A percentile compares a stretch with the other conserved stretches of the same genome.
These are phyloP conservation scores for Saguinus imperator DNA, from an alignment of 2,113 vertebrate species.

Conservation along the genomic window DNA sequence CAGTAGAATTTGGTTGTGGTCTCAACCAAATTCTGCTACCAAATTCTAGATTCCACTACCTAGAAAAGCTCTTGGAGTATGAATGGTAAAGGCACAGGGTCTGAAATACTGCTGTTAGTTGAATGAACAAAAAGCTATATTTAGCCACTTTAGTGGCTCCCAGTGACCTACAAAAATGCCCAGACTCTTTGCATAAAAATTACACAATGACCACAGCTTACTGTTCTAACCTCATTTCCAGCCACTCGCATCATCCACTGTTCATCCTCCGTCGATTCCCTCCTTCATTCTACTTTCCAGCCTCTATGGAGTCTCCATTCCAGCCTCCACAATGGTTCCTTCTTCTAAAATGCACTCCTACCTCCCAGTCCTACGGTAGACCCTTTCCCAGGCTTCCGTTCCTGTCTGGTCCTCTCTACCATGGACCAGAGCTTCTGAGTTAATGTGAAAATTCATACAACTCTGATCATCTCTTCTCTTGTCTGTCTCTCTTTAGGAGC, in stretches of 20 bases:
- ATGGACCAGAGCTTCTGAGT: background rate
- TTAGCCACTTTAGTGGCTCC: background rate
- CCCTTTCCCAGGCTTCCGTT: background rate
- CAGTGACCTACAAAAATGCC: background rate
- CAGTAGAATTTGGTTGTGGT: background rate
- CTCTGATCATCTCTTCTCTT: background rate
- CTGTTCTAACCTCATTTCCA: background rate
- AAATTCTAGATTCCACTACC: background rate
- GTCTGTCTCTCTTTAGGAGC: slow-evolving; percentile 83
- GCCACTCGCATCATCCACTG: background rate
- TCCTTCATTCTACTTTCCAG: too few relatives aligned
- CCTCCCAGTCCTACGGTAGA: background rate
- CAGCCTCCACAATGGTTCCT: background rate
- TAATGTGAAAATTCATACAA: background rate
- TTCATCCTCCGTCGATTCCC: background rate
- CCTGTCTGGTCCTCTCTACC: background rate
- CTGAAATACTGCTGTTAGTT: background rate
- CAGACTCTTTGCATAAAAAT: background rate
- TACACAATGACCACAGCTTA: background rate
- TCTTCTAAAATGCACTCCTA: background rate
- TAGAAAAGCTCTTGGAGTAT: slow-evolving; percentile 26
- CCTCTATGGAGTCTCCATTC: background rate
- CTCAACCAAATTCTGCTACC: background rate
- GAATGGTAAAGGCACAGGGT: background rate
- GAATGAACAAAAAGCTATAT: background rate